Base-by-base conservation (phyloP, 2,888 invertebrate species). In the Metacarcinus magister region DNA sequence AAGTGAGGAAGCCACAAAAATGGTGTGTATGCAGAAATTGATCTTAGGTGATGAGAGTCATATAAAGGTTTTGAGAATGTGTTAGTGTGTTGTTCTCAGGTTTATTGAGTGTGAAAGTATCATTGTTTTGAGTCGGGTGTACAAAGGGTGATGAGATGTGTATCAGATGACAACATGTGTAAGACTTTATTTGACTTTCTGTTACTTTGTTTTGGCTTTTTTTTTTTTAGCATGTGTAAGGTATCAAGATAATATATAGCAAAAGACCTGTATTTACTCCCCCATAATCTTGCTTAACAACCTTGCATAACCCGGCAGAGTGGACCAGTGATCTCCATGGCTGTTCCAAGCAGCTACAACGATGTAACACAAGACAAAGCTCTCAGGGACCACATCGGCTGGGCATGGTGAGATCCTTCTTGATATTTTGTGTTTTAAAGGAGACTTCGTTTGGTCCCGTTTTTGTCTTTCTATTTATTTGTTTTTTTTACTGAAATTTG, bases 281-380 rank as follows among this genome's bases (percentile, higher is more conserved):
- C 39, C 39, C 39, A 39, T 39, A 39, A 39, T 39, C 39, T 39
- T 39, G 54, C 54, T 16, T 54, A 16, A 54, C 4, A n/a, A 16
- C 48, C 1, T 39, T 93, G 93, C 28, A 16, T 91, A 23, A n/a
- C 48, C n/a, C n/a, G n/a, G n/a, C 89, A 96, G 96, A 96, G 97
- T 48, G 97, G 97, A 5, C 96, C 97, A 23, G 97, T 97, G 16
- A 97, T 97, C 67, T 97, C 97, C n/a, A 98, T 98, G 98, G 98
- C 98, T 16, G 98, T 98, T 0, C 98, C 98, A 0, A 97, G 97
- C n/a, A 98, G 98, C 96, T 98, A 97, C 97, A 98, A 98, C 97
- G 98, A 98, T 97, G 97, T 98, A 89, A 98, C 98, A 2, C 97
- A 97, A 87, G 97, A 98, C 75, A 97, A 97, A 96, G 97, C 97